Evolutionary conservation across 2,113 vertebrate genomes (phyloP).

Genomic region (Hemiscyllium ocellatum): DNA sequence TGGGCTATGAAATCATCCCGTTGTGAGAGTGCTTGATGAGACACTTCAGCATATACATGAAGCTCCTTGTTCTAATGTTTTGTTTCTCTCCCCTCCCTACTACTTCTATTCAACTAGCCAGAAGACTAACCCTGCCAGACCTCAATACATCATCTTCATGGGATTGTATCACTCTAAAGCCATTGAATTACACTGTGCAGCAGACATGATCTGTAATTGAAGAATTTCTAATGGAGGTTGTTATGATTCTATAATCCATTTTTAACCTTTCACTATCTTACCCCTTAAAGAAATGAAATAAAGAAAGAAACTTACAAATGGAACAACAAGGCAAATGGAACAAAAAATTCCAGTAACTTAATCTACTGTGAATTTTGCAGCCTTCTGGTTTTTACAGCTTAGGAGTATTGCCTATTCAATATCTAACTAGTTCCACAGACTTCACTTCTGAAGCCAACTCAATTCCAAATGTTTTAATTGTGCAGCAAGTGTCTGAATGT

Average conservation of each 20-base stretch:
- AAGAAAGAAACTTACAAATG: constrained; percentile 25
- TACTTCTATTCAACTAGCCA: constrained; percentile 20
- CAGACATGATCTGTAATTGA: constrained; percentile 33
- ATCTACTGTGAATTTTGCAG: constrained; percentile 37
- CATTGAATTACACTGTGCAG: constrained; percentile 26
- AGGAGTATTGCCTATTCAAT: constrained; percentile 35
- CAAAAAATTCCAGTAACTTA: constrained; percentile 34
- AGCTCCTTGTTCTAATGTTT: constrained; percentile 24
- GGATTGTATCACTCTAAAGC: constrained; percentile 30
- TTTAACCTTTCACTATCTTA: constrained; percentile 29
- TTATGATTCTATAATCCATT: constrained; percentile 21
- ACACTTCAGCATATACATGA: constrained; percentile 19
- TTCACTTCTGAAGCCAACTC: constrained; percentile 30
- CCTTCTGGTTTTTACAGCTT: constrained; percentile 33
- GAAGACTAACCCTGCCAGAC: constrained; percentile 35
- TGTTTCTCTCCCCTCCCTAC: constrained; percentile 12
- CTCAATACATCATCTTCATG: constrained; percentile 34
- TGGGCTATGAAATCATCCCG: constrained; percentile 35
- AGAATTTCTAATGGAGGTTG: constrained; percentile 28
- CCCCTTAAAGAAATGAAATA: constrained; percentile 19
- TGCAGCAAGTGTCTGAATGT: constrained; percentile 29
- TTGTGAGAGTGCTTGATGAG: constrained; percentile 28
- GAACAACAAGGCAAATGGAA: constrained; percentile 19
- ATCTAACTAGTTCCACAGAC: constrained; percentile 35
- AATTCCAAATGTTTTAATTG: constrained; percentile 18